phyloP scores from a whole-genome alignment of 2,797 vertebrate species.

The Oreochromis mossambicus region DNA sequence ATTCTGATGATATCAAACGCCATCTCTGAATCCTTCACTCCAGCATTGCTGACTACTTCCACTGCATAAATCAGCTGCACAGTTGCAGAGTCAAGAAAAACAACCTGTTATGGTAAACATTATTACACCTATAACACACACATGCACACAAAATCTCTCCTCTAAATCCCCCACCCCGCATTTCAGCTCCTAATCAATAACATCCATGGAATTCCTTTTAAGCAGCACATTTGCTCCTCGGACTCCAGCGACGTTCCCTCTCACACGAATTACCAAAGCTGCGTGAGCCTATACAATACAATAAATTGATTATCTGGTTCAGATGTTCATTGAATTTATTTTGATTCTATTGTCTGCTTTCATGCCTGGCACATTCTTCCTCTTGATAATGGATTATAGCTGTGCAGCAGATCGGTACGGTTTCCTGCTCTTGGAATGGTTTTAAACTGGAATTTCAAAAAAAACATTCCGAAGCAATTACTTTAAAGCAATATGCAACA shows the following conservation, averaged over 20 bases:
- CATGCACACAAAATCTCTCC: neutral
- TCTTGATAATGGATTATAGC: conserved; percentile 46
- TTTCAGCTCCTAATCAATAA: conserved; percentile 64
- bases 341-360: conserved; percentile 44
- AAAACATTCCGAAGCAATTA: neutral
- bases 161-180: conserved; percentile 43
- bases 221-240: conserved; percentile 47
- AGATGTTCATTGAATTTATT: conserved; percentile 54
- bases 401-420: conserved; percentile 15
- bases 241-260: conserved; percentile 13
- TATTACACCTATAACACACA: neutral
- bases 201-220: conserved; percentile 53
- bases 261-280: conserved; percentile 36
- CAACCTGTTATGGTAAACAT: conserved; percentile 21
- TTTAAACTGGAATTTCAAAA: neutral
- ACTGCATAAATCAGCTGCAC: neutral
- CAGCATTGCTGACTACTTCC: neutral
- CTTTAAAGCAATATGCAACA: neutral
- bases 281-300: conserved; percentile 24
- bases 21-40: neutral
- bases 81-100: neutral
- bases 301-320: conserved; percentile 60
- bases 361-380: conserved; percentile 7
- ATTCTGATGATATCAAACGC: neutral
- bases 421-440: neutral